These are phyloP conservation scores for Agriopis aurantiaria DNA, from an alignment of 2,888 invertebrate species.

Conservation along the genomic window DNA sequence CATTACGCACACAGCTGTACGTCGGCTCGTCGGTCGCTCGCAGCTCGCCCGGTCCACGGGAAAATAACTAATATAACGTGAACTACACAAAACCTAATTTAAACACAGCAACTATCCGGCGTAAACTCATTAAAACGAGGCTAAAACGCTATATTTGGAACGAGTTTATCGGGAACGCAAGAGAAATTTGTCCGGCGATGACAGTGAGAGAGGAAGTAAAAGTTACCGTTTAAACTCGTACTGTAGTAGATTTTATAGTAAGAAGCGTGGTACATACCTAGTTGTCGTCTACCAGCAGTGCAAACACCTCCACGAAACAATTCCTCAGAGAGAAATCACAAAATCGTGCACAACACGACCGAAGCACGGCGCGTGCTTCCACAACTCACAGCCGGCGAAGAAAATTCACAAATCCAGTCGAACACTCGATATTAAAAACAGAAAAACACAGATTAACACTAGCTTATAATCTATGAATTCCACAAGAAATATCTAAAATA, in stretches of 20 bases:
- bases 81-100: slow-evolving; percentile 49
- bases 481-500: slow-evolving; percentile 70
- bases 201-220: slow-evolving; percentile 17
- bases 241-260: slow-evolving; percentile 36
- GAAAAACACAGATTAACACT: slow-evolving; percentile 85
- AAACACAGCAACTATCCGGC: slow-evolving; percentile 45
- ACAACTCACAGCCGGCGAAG: slow-evolving; percentile 80
- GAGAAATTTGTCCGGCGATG: slow-evolving; percentile 63
- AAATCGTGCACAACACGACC: slow-evolving; percentile 78
- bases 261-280: slow-evolving; percentile 66
- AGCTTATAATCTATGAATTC: slow-evolving; percentile 84
- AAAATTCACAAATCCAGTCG: slow-evolving; percentile 82
- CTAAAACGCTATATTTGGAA: slow-evolving; percentile 78
- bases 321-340: slow-evolving; percentile 78
- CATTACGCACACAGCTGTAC: slow-evolving; percentile 85
- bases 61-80: slow-evolving; percentile 64
- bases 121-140: slow-evolving; percentile 49
- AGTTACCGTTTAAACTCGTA: slow-evolving; percentile 31
- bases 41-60: slow-evolving; percentile 72
- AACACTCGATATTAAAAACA: slow-evolving; percentile 73
- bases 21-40: slow-evolving; percentile 58
- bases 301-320: slow-evolving; percentile 67
- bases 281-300: slow-evolving; percentile 60
- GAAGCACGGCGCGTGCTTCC: slow-evolving; percentile 78
- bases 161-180: slow-evolving; percentile 63